These are phyloP conservation scores for Eulemur albifrons DNA, from an alignment of 2,797 vertebrate species.

Conservation along the genomic window DNA sequence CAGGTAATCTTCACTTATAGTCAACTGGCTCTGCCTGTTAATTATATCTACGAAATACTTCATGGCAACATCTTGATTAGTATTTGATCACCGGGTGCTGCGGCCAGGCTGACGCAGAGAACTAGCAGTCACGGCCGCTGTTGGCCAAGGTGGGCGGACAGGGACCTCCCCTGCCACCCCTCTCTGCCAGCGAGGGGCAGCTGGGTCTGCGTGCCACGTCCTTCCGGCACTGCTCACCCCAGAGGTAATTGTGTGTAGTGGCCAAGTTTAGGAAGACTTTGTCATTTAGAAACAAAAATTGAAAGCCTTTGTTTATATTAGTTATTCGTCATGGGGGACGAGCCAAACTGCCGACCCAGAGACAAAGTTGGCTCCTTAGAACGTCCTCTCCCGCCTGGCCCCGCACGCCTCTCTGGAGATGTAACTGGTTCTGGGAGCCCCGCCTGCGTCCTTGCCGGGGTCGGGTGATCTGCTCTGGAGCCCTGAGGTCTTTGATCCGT, in stretches of 20 bases:
- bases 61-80: rapidly evolving
- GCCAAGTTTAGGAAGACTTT: neutral
- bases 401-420: neutral
- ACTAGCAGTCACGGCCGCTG: rapidly evolving
- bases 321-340: rapidly evolving
- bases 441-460: rapidly evolving
- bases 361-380: rapidly evolving
- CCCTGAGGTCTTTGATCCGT: rapidly evolving
- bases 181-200: rapidly evolving
- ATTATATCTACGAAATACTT: rapidly evolving
- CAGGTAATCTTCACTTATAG: rapidly evolving
- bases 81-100: rapidly evolving
- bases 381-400: rapidly evolving
- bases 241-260: neutral
- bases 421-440: rapidly evolving
- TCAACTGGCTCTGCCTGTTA: rapidly evolving
- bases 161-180: rapidly evolving
- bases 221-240: rapidly evolving
- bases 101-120: rapidly evolving
- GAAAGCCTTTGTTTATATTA: rapidly evolving
- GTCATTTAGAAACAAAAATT: neutral
- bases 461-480: neutral
- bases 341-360: neutral
- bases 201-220: neutral
- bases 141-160: rapidly evolving